These are phyloP conservation scores for Gasterosteus nipponicus DNA, from an alignment of 2,113 vertebrate genomes.

Conservation along the genomic window DNA sequence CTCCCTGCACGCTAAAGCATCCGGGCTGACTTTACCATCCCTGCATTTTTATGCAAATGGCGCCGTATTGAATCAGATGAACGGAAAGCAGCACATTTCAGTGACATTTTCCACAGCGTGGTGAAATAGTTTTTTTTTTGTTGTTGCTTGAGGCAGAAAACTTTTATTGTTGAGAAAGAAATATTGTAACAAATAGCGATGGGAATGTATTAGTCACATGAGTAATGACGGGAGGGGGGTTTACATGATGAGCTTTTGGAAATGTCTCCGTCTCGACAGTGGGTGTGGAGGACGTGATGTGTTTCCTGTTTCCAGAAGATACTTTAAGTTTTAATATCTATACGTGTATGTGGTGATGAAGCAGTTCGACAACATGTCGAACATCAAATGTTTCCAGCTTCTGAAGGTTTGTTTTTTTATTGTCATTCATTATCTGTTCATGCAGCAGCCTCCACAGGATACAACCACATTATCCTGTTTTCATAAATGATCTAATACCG, in stretches of 20 bases:
- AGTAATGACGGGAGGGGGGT: constrained; percentile 11
- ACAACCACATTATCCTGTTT: neutral
- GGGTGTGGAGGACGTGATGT: neutral
- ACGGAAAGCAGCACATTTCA: constrained; percentile 42
- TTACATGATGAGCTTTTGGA: constrained; percentile 16
- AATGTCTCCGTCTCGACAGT: constrained; percentile 11
- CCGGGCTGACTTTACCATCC: constrained; percentile 39
- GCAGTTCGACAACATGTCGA: neutral
- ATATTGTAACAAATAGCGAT: constrained; percentile 28
- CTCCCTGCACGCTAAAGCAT: constrained; percentile 8
- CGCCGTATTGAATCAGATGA: constrained; percentile 42
- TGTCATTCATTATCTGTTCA: neutral
- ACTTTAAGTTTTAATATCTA: neutral
- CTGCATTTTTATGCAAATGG: constrained; percentile 64
- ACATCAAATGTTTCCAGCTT: neutral
- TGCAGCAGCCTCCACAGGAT: neutral
- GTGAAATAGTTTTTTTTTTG: constrained; percentile 29
- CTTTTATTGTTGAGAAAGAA: constrained; percentile 30
- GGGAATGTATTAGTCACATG: constrained; percentile 10
- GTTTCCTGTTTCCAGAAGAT: neutral
- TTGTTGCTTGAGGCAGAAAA: constrained; percentile 32
- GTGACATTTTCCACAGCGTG: constrained; percentile 23
- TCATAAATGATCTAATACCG: neutral
- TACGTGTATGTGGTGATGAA: neutral
- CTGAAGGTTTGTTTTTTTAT: neutral